A percentile compares a stretch with the other conserved stretches of the same genome.
Evolutionary conservation across 2,113 vertebrate species (phyloP).

Genomic region (Elgaria multicarinata): DNA sequence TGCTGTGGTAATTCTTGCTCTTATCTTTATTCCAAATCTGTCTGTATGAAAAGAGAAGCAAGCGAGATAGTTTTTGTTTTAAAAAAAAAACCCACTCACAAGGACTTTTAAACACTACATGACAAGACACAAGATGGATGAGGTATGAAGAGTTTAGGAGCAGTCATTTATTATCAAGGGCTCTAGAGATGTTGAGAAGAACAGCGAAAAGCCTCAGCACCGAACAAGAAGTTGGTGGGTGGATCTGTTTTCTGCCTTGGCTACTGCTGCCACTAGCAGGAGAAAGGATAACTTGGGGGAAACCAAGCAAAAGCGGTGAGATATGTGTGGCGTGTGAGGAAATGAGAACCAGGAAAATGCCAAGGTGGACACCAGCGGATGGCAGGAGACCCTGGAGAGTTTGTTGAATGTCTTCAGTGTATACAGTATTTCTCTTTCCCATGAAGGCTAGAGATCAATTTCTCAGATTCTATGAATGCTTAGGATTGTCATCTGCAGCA

Average conservation of each 20-base stretch:
- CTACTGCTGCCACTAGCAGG: neutral
- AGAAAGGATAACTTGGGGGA: neutral
- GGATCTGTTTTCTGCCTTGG: neutral
- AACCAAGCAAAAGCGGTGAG: neutral
- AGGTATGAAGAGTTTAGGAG: neutral
- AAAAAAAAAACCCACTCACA: too few relatives aligned
- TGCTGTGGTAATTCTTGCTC: neutral
- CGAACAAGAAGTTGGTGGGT: neutral
- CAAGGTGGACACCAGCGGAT: neutral
- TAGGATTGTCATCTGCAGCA: too few relatives aligned
- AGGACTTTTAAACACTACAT: constrained; percentile 1
- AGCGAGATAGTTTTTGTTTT: neutral
- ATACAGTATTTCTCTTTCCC: neutral
- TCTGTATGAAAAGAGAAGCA: neutral
- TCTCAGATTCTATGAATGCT: neutral
- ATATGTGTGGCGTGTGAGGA: neutral
- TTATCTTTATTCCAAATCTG: neutral
- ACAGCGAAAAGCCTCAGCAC: neutral
- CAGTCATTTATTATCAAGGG: constrained; percentile 4
- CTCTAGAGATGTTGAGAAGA: neutral
- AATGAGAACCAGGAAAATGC: neutral
- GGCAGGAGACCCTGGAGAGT: neutral
- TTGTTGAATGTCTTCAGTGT: neutral
- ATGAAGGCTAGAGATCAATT: neutral
- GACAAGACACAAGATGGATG: constrained; percentile 4